Conservation (phyloP, 2,113 vertebrate species). For the Polyodon spathula region DNA sequence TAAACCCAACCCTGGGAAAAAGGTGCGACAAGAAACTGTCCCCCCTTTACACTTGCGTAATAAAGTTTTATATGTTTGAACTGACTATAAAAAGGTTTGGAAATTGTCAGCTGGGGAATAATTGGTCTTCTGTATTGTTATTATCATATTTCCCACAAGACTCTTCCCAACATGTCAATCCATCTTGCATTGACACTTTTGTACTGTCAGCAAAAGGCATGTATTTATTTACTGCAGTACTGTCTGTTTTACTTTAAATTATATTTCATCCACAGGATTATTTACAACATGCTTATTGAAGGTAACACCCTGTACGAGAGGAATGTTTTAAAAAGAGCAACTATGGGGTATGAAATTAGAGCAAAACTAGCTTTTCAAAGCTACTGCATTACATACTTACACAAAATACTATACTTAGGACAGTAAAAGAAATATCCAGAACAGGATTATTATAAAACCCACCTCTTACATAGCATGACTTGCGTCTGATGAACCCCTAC, state of each 20-base stretch:
- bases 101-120: slow-evolving; percentile 91
- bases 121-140: slow-evolving; percentile 91
- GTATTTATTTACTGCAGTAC: slow-evolving; percentile 52
- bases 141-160: slow-evolving; percentile 86
- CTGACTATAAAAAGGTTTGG: slow-evolving; percentile 92
- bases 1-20: slow-evolving; percentile 86
- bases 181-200: slow-evolving; percentile 77
- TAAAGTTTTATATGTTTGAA: slow-evolving; percentile 98
- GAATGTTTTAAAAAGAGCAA: too few relatives aligned
- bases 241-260: slow-evolving; percentile 62
- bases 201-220: slow-evolving; percentile 72
- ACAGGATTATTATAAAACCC: too few relatives aligned
- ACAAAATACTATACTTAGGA: slow-evolving; percentile 36
- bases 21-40: slow-evolving; percentile 72
- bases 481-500: too few relatives aligned
- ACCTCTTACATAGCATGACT: too few relatives aligned
- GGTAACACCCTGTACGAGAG: background rate
- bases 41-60: slow-evolving; percentile 86
- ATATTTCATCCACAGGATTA: slow-evolving; percentile 11
- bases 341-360: slow-evolving; percentile 4
- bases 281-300: background rate
- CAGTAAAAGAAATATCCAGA: slow-evolving; percentile 35
- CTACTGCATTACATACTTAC: slow-evolving; percentile 45
- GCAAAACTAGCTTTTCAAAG: slow-evolving; percentile 40
- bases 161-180: slow-evolving; percentile 77